Conservation (phyloP, 2,888 invertebrate genomes). For the Tachystola acroxantha region DNA sequence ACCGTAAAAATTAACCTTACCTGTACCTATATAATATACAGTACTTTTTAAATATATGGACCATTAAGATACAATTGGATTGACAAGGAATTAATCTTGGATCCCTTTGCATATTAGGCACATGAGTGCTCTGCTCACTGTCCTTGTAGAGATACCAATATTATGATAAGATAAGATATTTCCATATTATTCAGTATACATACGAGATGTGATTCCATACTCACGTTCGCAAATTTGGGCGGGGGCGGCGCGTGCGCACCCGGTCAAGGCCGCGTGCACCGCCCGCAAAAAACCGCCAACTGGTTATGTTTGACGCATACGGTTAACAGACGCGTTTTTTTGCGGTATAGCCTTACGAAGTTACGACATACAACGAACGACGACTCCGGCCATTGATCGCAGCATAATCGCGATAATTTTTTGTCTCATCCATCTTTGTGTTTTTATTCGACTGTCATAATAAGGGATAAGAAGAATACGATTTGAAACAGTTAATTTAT, state of each 20-base stretch:
- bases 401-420: too few relatives aligned
- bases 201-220: too few relatives aligned
- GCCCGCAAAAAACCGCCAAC: constrained; percentile 62
- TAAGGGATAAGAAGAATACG: neutral
- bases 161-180: too few relatives aligned
- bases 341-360: constrained; percentile 25
- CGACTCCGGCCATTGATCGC: constrained; percentile 33
- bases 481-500: neutral
- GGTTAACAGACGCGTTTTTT: constrained; percentile 40
- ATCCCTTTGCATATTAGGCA: too few relatives aligned
- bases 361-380: constrained; percentile 28
- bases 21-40: too few relatives aligned
- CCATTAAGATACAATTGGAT: too few relatives aligned
- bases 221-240: constrained; percentile 45
- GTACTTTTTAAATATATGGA: too few relatives aligned
- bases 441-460: constrained; percentile 4
- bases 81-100: too few relatives aligned
- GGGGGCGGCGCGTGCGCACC: constrained; percentile 30
- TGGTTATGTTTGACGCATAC: constrained; percentile 56
- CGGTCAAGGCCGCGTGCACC: constrained; percentile 72
- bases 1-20: too few relatives aligned
- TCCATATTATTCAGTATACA: too few relatives aligned
- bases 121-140: too few relatives aligned
- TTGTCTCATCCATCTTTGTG: constrained; percentile 4
- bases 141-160: too few relatives aligned